A percentile compares a stretch with the other conserved stretches of the same genome.
Conservation (phyloP, 2,888 invertebrate species). For the Brachypterus glaber region DNA sequence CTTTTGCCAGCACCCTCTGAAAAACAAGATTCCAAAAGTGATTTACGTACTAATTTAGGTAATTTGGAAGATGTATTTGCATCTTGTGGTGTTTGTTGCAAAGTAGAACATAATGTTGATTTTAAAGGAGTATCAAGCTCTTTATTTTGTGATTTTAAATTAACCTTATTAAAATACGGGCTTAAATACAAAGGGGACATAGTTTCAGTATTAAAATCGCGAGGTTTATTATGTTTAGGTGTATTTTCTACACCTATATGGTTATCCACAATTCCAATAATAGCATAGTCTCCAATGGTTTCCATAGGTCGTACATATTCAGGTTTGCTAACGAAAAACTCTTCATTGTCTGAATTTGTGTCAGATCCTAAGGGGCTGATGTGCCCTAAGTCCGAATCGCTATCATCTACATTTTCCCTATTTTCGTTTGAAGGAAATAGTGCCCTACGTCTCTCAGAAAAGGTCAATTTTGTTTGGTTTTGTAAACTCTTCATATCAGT, state of each 20-base stretch:
- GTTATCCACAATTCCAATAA: slow-evolving; percentile 21
- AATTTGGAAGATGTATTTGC: slow-evolving; percentile 27
- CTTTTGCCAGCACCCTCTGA: slow-evolving; percentile 21
- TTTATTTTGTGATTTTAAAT: slow-evolving; percentile 8
- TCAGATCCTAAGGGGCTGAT: slow-evolving; percentile 44
- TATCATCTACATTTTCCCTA: slow-evolving; percentile 18
- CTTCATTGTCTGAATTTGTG: slow-evolving; percentile 21
- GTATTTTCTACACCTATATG: slow-evolving; percentile 13
- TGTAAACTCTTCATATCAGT: background rate
- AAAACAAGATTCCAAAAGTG: slow-evolving; percentile 24
- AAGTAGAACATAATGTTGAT: slow-evolving; percentile 30
- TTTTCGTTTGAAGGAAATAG: slow-evolving; percentile 44
- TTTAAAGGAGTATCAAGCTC: slow-evolving; percentile 24
- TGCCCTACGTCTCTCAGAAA: slow-evolving; percentile 54
- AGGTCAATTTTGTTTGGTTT: background rate
- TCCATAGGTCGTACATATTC: background rate
- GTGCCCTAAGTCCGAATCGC: slow-evolving; percentile 49
- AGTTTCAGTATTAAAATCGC: slow-evolving; percentile 15
- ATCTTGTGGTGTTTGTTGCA: slow-evolving; percentile 37
- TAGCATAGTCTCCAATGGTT: slow-evolving; percentile 21
- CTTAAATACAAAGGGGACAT: slow-evolving; percentile 27
- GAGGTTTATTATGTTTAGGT: slow-evolving; percentile 15
- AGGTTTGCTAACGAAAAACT: slow-evolving; percentile 3
- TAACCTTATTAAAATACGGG: slow-evolving; percentile 15
- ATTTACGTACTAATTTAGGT: slow-evolving; percentile 34